phyloP scores from a whole-genome alignment of 2,113 vertebrate species.

The Pteropus alecto region DNA sequence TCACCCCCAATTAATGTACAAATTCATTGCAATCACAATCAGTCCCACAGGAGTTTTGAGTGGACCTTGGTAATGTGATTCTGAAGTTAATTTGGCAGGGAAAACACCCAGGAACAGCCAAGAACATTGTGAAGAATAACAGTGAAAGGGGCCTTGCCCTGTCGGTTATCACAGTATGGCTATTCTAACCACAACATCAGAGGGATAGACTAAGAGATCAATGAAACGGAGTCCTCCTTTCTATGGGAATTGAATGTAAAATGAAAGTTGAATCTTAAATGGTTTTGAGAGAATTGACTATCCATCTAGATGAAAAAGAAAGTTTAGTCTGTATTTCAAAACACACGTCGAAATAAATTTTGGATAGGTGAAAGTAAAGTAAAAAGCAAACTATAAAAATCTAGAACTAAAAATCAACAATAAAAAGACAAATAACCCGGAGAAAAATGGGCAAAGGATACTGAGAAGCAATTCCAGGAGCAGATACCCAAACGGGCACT shows the following conservation, averaged over 20 bases:
- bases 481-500: not conserved
- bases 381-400: not conserved
- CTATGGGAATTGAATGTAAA: not conserved
- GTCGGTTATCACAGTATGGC: not conserved
- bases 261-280: not conserved
- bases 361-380: not conserved
- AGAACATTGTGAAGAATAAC: not conserved
- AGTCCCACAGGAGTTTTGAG: not conserved
- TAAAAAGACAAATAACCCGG: not conserved
- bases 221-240: not conserved
- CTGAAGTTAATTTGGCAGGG: conserved; percentile 54
- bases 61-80: not conserved
- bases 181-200: not conserved
- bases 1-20: not conserved
- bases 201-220: not conserved
- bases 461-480: not conserved
- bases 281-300: not conserved
- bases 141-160: not conserved
- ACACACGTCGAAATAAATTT: not conserved
- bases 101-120: not conserved
- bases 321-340: not conserved
- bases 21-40: not conserved
- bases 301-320: not conserved
- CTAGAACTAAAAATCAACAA: not conserved
- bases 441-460: not conserved